A percentile compares a stretch with the other conserved stretches of the same genome.
phyloP scores from a whole-genome alignment of 1,140 invertebrate species.

The Drosophila mojavensis region DNA sequence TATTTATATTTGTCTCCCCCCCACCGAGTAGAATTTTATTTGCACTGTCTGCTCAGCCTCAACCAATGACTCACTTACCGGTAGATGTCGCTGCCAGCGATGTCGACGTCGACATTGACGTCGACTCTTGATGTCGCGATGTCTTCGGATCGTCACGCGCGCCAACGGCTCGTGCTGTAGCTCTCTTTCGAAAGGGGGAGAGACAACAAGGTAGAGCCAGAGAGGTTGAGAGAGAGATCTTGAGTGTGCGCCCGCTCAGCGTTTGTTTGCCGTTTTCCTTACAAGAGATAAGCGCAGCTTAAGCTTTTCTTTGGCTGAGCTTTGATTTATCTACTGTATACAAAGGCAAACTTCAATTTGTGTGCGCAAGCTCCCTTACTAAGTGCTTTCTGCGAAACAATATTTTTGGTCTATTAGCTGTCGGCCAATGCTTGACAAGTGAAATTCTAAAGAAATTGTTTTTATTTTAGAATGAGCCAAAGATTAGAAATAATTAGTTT shows the following conservation, averaged over 20 bases:
- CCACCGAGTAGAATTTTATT: not conserved
- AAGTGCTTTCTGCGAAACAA: slow-evolving; percentile 16
- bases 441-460: slow-evolving; percentile 37
- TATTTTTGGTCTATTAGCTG: slow-evolving; percentile 20
- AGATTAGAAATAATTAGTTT: slow-evolving; percentile 22
- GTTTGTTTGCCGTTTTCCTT: not conserved
- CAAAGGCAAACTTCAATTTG: not conserved
- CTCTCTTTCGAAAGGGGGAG: not conserved
- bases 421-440: slow-evolving; percentile 22
- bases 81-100: slow-evolving; percentile 14
- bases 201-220: too few relatives aligned
- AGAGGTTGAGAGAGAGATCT: too few relatives aligned
- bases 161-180: slow-evolving; percentile 1
- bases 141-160: not conserved
- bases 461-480: slow-evolving; percentile 27
- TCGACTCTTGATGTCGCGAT: too few relatives aligned
- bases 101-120: not conserved
- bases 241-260: not conserved
- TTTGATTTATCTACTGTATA: slow-evolving; percentile 1
- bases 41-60: slow-evolving; percentile 13
- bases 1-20: not conserved
- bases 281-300: slow-evolving; percentile 6
- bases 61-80: slow-evolving; percentile 22
- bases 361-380: not conserved
- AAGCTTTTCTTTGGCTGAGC: slow-evolving; percentile 5